A percentile compares a stretch with the other conserved stretches of the same genome.
phyloP scores from a whole-genome alignment of 1,140 invertebrate genomes.

The Drosophila parvula region DNA sequence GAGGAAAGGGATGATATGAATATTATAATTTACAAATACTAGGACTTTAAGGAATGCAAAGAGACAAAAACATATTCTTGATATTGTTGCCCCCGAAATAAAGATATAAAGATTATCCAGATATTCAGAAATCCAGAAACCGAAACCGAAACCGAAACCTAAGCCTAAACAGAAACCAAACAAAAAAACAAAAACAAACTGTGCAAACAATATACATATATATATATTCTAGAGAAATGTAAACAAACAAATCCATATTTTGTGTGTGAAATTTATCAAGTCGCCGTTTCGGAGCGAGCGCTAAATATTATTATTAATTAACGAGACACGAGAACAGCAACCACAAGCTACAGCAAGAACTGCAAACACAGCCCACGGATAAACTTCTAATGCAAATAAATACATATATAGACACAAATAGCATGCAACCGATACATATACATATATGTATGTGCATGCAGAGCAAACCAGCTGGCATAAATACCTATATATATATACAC shows the following conservation, averaged over 20 bases:
- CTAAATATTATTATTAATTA: slow-evolving; percentile 48
- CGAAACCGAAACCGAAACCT: slow-evolving; percentile 10
- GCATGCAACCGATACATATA: slow-evolving; percentile 20
- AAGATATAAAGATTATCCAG: not conserved
- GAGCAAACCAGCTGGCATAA: slow-evolving; percentile 43
- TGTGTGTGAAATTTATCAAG: slow-evolving; percentile 68
- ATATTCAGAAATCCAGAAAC: not conserved
- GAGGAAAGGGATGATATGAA: slow-evolving; percentile 13
- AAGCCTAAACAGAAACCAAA: slow-evolving; percentile 9
- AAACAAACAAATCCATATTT: slow-evolving; percentile 68
- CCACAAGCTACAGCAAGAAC: slow-evolving; percentile 48
- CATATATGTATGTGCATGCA: slow-evolving; percentile 28
- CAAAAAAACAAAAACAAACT: slow-evolving; percentile 41
- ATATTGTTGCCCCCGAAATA: slow-evolving; percentile 32
- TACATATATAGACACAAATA: slow-evolving; percentile 39
- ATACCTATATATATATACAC: slow-evolving; percentile 49
- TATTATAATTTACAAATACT: slow-evolving; percentile 46
- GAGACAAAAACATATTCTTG: slow-evolving; percentile 45
- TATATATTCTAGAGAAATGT: slow-evolving; percentile 23
- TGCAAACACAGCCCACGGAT: slow-evolving; percentile 74
- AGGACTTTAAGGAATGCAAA: slow-evolving; percentile 14
- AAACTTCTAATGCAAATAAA: slow-evolving; percentile 62
- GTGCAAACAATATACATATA: slow-evolving; percentile 48
- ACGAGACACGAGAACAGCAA: slow-evolving; percentile 17
- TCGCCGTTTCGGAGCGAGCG: slow-evolving; percentile 37